Conservation (phyloP, 2,113 vertebrate genomes). For the Engraulis encrasicolus region DNA sequence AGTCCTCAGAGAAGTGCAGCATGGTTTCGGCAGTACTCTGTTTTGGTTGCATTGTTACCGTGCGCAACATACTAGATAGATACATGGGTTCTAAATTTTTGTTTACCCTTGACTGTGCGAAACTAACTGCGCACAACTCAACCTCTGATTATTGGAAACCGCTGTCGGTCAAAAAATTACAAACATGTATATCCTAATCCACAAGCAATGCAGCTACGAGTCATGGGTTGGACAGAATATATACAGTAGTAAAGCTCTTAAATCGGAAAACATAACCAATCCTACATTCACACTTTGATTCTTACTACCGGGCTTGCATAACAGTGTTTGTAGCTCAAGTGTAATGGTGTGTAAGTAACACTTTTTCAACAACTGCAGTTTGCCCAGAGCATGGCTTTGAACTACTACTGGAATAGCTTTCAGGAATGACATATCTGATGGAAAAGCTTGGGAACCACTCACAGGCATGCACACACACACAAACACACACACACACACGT, state of each 20-base stretch:
- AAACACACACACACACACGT: too few species aligned
- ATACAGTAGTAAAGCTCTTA: neutral
- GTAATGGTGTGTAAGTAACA: conserved; percentile 2
- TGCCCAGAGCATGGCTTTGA: neutral
- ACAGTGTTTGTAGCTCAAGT: neutral
- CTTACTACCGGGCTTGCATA: neutral
- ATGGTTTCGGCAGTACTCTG: too few species aligned
- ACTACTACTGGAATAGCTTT: neutral
- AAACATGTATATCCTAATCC: conserved; percentile 5
- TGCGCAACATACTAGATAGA: neutral
- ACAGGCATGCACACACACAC: too few species aligned
- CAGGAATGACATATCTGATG: neutral
- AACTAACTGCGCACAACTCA: too few species aligned
- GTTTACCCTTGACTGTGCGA: too few species aligned
- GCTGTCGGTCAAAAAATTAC: too few species aligned
- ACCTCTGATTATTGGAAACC: too few species aligned
- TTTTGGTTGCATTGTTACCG: neutral
- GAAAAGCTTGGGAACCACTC: too few species aligned
- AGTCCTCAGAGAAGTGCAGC: too few species aligned
- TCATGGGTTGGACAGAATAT: neutral
- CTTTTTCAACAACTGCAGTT: conserved; percentile 1
- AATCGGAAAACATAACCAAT: neutral
- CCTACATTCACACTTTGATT: neutral
- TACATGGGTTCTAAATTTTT: too few species aligned
- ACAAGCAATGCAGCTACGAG: neutral